These are phyloP conservation scores for Crotalus horridus DNA, from an alignment of 2,113 vertebrate species.

Conservation along the genomic window DNA sequence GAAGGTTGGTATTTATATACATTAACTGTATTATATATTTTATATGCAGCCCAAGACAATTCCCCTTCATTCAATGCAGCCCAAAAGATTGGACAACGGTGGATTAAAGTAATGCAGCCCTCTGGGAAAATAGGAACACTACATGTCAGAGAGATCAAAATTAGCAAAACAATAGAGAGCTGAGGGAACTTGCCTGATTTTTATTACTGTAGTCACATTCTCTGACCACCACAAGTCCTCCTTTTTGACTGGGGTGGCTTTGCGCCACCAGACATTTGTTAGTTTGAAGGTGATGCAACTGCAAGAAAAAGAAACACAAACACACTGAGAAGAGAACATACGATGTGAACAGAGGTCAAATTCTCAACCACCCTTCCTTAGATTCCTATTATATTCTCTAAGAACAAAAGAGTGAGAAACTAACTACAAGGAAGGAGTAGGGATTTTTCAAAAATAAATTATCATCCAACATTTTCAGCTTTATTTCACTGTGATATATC, in stretches of 20 bases:
- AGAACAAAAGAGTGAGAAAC: not conserved
- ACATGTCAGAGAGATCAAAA: not conserved
- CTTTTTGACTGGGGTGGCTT: constrained; percentile 91
- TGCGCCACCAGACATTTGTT: constrained; percentile 86
- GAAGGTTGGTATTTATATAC: not conserved
- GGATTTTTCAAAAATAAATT: not conserved
- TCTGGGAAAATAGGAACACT: not conserved
- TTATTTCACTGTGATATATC: not conserved
- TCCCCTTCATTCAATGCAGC: not conserved
- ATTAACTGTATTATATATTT: not conserved
- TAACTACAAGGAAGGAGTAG: not conserved
- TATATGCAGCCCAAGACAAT: not conserved
- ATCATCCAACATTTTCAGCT: not conserved
- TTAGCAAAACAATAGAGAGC: not conserved
- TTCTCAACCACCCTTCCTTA: not conserved
- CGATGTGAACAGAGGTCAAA: not conserved
- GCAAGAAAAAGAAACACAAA: constrained; percentile 11
- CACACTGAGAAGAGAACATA: not conserved
- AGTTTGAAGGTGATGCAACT: constrained; percentile 86
- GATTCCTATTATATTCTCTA: not conserved
- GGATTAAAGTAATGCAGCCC: not conserved
- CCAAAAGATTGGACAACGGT: not conserved
- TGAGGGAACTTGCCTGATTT: constrained; percentile 77
- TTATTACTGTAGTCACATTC: constrained; percentile 82
- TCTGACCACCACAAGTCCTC: constrained; percentile 81